Base-by-base conservation (phyloP, 2,888 invertebrate species). In the Lingula anatina region DNA sequence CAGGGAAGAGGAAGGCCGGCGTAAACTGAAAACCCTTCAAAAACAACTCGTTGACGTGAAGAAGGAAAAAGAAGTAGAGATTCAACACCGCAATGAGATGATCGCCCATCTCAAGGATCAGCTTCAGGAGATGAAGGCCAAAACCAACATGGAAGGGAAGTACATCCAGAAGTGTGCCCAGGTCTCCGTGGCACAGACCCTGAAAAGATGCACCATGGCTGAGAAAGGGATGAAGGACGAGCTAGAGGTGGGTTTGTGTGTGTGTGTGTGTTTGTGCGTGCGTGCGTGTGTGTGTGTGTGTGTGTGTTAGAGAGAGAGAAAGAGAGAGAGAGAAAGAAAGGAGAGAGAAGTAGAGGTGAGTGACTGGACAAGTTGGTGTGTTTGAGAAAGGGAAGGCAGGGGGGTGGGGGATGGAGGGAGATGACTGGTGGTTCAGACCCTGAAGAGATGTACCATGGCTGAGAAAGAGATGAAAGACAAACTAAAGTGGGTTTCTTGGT, bases 121-220 rank as follows among this genome's bases (percentile, higher is more conserved):
- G 59, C 63, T 76, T 1, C 75, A 75, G 57, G 76, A 76, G 50
- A 69, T 69, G 64, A 75, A 74, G 49, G 74, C 75, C 0, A 77
- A 77, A 51, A 75, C 74, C 2, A 71, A 65, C 54, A 76, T 76
- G 75, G 77, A 77, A 55, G 67, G 68, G 3, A 77, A 75, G 51
- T 77, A 77, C 57, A 71, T 76, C 36, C 72, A 73, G 59, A 76
- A 76, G 51, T 70, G 68, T 58, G 69, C 72, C 1, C 74, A 76
- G 45, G 75, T 76, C 9, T 58, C 65, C 23, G 71, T 76, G 20
- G 67, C 72, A 1, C 75, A 76, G 57, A 71, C 74, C 21, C 71
- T 73, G 63, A 76, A 75, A 56, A 59, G 61, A 41, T 70, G 70
- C 50, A 49, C 53, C 5, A 46, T 71, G 24, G 57, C 65, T 0